Conservation (phyloP, 2,888 invertebrate species). For the Hemistola chrysoprasaria region DNA sequence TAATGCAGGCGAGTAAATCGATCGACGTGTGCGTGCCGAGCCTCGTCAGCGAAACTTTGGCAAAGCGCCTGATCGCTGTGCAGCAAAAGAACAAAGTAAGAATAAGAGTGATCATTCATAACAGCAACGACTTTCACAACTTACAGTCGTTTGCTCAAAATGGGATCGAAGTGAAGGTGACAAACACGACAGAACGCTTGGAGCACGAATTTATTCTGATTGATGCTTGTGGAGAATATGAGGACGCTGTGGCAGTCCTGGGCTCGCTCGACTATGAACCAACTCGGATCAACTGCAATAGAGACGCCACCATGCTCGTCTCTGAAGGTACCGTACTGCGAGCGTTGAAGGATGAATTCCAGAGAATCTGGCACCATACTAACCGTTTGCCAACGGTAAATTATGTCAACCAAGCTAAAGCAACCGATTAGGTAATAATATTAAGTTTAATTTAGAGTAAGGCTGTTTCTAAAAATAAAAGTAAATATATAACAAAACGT, state of each 20-base stretch:
- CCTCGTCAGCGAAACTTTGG: conserved; percentile 48
- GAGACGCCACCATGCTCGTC: conserved; percentile 52
- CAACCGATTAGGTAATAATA: too few species aligned
- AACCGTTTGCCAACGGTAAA: too few species aligned
- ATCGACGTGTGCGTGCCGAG: conserved; percentile 60
- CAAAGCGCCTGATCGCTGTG: conserved; percentile 46
- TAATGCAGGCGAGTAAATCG: conserved; percentile 47
- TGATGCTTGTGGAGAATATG: conserved; percentile 36
- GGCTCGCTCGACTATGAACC: conserved; percentile 56
- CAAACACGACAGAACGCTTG: conserved; percentile 41
- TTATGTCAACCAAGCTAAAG: too few species aligned
- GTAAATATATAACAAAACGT: conserved; percentile 60
- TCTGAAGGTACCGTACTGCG: conserved; percentile 45
- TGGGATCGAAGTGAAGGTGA: conserved; percentile 53
- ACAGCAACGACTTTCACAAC: conserved; percentile 38
- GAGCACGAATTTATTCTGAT: conserved; percentile 61
- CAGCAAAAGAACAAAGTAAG: conserved; percentile 42
- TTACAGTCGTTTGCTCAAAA: conserved; percentile 39
- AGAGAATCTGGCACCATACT: conserved; percentile 49
- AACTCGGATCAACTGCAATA: conserved; percentile 43
- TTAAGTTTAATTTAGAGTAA: conserved; percentile 5
- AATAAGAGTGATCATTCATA: conserved; percentile 52
- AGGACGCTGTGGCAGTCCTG: conserved; percentile 50
- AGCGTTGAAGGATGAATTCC: conserved; percentile 52
- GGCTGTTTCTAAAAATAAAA: conserved; percentile 45